These are phyloP conservation scores for Pseudochirops cupreus DNA, from an alignment of 2,797 vertebrate species.

Conservation along the genomic window DNA sequence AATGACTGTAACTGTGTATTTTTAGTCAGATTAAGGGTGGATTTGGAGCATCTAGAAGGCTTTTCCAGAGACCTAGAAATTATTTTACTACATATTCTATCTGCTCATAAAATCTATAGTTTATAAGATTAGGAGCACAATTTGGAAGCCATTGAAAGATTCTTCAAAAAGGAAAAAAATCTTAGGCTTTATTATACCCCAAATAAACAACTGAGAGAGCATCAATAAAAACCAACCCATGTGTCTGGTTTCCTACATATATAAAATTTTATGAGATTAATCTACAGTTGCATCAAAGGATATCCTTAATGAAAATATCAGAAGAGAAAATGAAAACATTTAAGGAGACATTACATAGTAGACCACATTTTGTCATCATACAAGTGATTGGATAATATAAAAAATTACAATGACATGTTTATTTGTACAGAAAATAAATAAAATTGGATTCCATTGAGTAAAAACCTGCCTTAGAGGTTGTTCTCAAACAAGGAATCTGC, in stretches of 20 bases:
- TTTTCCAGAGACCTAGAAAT: not conserved
- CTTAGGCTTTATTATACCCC: not conserved
- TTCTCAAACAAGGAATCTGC: not conserved
- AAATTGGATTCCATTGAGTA: not conserved
- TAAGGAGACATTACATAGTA: not conserved
- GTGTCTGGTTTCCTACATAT: not conserved
- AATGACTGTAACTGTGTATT: not conserved
- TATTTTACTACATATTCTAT: not conserved
- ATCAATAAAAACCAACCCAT: not conserved
- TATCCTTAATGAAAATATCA: not conserved
- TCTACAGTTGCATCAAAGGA: not conserved
- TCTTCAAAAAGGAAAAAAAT: not conserved
- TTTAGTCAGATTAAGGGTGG: not conserved
- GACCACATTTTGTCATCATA: not conserved
- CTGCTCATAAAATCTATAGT: not conserved
- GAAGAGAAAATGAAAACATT: not conserved
- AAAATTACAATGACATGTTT: not conserved
- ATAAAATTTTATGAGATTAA: not conserved
- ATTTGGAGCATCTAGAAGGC: not conserved
- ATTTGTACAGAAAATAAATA: not conserved
- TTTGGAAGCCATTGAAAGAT: not conserved
- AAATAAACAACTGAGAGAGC: not conserved
- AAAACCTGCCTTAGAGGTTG: not conserved
- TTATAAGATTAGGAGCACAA: not conserved
- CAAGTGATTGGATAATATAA: not conserved